These are phyloP conservation scores for Leptinotarsa haldemani DNA, from an alignment of 2,888 invertebrate genomes.

Conservation along the genomic window DNA sequence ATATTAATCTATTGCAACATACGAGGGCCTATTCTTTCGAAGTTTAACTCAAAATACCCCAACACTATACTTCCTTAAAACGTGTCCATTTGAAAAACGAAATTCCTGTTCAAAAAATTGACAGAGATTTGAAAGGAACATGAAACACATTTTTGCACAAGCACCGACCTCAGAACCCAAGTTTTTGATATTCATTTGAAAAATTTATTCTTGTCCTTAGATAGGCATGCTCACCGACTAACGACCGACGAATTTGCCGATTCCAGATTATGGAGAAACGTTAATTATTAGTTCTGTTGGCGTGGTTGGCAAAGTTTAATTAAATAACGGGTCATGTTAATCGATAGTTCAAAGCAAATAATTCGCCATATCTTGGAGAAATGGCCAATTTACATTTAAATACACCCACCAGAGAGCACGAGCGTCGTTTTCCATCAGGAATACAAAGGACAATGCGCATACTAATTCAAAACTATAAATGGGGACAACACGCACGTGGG, in stretches of 20 bases:
- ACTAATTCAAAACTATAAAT: conserved; percentile 28
- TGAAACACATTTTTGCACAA: too few relatives aligned
- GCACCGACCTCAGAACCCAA: not conserved
- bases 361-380: conserved; percentile 32
- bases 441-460: conserved; percentile 32
- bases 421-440: conserved; percentile 30
- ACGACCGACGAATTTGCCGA: conserved; percentile 20
- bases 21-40: too few relatives aligned
- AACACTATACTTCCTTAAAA: too few relatives aligned
- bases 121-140: too few relatives aligned
- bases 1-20: too few relatives aligned
- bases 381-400: conserved; percentile 37
- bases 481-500: conserved; percentile 7
- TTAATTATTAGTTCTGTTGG: conserved; percentile 31
- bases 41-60: too few relatives aligned
- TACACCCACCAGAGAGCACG: conserved; percentile 34
- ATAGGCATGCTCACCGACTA: not conserved
- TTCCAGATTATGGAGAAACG: conserved; percentile 22
- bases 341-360: conserved; percentile 36
- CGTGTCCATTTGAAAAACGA: too few relatives aligned
- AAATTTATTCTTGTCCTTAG: not conserved
- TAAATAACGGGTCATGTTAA: conserved; percentile 36
- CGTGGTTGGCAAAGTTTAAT: conserved; percentile 33
- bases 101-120: too few relatives aligned
- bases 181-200: not conserved